Base-by-base conservation (phyloP, 2,113 vertebrate species). In the Brachypteracias leptosomus region DNA sequence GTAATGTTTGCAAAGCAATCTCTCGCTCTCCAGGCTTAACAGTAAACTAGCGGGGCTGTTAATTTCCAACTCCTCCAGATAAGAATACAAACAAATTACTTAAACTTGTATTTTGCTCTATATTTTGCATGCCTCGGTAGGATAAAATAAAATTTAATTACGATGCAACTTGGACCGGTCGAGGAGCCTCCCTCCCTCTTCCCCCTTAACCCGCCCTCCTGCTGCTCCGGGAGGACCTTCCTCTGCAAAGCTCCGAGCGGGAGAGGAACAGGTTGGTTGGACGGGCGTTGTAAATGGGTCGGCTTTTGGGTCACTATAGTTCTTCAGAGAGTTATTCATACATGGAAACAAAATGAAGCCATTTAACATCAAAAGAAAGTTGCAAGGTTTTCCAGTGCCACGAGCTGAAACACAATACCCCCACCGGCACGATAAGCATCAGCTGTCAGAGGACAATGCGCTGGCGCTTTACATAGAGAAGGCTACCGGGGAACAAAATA, bases 1-100 rank as follows among this genome's bases (percentile, higher is more conserved):
- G 97, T 98, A 98, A 98, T 98, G 98, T 98, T 98, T 98, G 98
- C 98, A 97, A 98, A 98, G 98, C 98, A 98, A 98, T 98, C 98
- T 98, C 98, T 98, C 97, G 94, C 98, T 98, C 98, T 97, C 98
- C 97, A 97, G 97, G 98, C 97, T 98, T 97, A 98, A 97, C 98
- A 98, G 98, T 98, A 98, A 98, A 97, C 97, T 98, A 98, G 98
- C 94, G 96, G 96, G 82, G 97, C 97, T 97, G 98, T 98, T 98
- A 98, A 98, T 98, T 98, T 98, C 97, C 96, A 97, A 85, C 97
- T 98, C 97, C 97, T 97, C 97, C 97, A 98, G 98, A 98, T 98
- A 98, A 98, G 97, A 98, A 97, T 98, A 98, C 98, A 98, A 98
- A 98, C 98, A 98, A 98, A 98, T 98, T 97, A 98, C 98, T 98